These are phyloP conservation scores for Neogale vison DNA, from an alignment of 2,113 vertebrate species.

Conservation along the genomic window DNA sequence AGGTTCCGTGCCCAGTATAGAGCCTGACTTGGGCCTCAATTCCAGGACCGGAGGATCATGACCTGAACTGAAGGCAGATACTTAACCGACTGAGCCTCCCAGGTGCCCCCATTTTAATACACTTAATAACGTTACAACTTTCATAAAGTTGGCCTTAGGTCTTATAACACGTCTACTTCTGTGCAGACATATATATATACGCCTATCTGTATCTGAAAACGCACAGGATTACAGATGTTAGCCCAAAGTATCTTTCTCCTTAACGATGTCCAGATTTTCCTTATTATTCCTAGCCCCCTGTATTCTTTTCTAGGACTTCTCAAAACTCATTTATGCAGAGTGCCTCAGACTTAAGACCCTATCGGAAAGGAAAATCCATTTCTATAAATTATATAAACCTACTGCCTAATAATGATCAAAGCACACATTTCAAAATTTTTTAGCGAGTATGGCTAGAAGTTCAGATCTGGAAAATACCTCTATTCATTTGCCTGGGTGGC, in stretches of 20 bases:
- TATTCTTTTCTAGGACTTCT: not conserved
- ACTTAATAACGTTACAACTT: not conserved
- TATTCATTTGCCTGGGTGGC: too few species aligned
- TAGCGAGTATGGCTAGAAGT: not conserved
- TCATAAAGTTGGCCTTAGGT: not conserved
- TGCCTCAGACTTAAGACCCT: not conserved
- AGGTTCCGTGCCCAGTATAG: not conserved
- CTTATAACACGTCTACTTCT: not conserved
- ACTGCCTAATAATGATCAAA: not conserved
- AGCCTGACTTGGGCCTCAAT: not conserved
- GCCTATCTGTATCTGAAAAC: not conserved
- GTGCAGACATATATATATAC: rapidly evolving
- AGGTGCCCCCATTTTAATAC: not conserved
- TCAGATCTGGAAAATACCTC: not conserved
- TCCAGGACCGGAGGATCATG: not conserved
- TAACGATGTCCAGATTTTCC: not conserved
- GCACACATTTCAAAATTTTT: not conserved
- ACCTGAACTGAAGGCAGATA: not conserved
- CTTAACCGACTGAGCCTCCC: not conserved
- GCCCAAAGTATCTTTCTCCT: not conserved
- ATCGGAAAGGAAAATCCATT: not conserved
- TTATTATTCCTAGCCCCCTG: not conserved
- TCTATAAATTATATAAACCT: not conserved
- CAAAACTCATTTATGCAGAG: not conserved
- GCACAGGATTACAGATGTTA: not conserved